A percentile compares a stretch with the other conserved stretches of the same genome.
phyloP scores from a whole-genome alignment of 1,140 invertebrate genomes.

The Stegodyphus mimosarum region DNA sequence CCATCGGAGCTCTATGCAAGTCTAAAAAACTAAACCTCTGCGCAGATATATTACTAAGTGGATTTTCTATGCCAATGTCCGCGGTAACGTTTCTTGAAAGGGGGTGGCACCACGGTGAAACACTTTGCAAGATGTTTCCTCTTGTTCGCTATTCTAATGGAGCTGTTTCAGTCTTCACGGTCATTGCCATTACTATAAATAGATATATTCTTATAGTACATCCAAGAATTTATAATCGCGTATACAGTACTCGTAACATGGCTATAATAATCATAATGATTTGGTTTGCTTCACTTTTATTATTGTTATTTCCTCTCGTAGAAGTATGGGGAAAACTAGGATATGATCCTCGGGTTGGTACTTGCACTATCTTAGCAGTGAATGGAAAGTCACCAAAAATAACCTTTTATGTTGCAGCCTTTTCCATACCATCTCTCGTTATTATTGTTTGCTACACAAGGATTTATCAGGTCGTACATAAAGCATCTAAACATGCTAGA shows the following conservation, averaged over 20 bases:
- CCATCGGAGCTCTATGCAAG: slow-evolving; percentile 58
- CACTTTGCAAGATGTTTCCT: slow-evolving; percentile 84
- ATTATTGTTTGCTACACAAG: slow-evolving; percentile 87
- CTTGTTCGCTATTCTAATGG: slow-evolving; percentile 91
- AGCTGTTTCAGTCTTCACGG: slow-evolving; percentile 84
- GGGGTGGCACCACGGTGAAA: slow-evolving; percentile 82
- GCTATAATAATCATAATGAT: slow-evolving; percentile 70
- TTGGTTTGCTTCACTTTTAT: slow-evolving; percentile 77
- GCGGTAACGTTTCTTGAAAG: slow-evolving; percentile 79
- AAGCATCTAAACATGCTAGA: slow-evolving; percentile 63
- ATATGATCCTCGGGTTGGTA: slow-evolving; percentile 71
- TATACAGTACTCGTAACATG: slow-evolving; percentile 58
- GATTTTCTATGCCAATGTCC: slow-evolving; percentile 84
- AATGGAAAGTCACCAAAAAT: slow-evolving; percentile 83
- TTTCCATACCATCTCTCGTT: slow-evolving; percentile 81
- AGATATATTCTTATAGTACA: slow-evolving; percentile 88
- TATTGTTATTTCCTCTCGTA: slow-evolving; percentile 79
- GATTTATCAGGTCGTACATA: slow-evolving; percentile 82
- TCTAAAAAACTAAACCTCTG: slow-evolving; percentile 77
- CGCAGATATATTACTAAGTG: slow-evolving; percentile 85
- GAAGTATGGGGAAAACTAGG: slow-evolving; percentile 85
- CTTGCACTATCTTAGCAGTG: slow-evolving; percentile 72
- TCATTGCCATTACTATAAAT: slow-evolving; percentile 90
- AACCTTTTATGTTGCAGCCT: slow-evolving; percentile 83
- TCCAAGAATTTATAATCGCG: slow-evolving; percentile 72